Evolutionary conservation across 1,140 invertebrate genomes (phyloP), one percentile per base, ranked within the genome.

Genomic region (Oedothorax gibbosus): DNA sequence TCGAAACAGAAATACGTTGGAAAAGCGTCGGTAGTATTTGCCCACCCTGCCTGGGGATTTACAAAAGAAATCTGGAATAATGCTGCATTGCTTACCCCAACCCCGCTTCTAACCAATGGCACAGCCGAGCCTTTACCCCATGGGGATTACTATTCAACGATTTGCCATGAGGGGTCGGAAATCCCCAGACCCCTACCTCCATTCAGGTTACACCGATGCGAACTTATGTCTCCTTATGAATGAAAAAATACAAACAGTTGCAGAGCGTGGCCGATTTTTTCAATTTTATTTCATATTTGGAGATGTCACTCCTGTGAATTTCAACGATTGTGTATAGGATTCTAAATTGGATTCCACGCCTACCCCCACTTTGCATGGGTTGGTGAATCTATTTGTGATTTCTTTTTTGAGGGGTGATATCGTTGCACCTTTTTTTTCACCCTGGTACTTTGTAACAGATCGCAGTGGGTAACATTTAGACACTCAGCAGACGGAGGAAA

Each of bases 401-500:
- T 76, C 21, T 79, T 68, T 68, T 79, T 71, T 77, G 49, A 57
- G 73, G 76, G 50, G 51, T 21, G 57, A 21, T 75, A 15, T 21
- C 35, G 35, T n/a, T 11, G 50, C 15, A 10, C 50, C 51, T 53
- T 71, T 60, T 57, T 60, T 18, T 56, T 60, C 60, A 35, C 35
- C 54, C 80, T 72, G 21, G 53, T 53, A 11, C 15, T 73, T 68
- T 76, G 51, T 75, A 84, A 68, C 71, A 76, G 72, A 21, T 21
- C 60, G 71, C 20, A 35, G 56, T 68, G 71, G 54, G 81, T 66
- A 84, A 75, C 81, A 53, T 76, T 84, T 84, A 83, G 81, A 83
- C 81, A 75, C 56, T 66, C 66, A 21, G 49, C 51, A 76, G 62
- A 50, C 62, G 35, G 62, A 56, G 81, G 68, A 84, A 75, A 84